These are phyloP conservation scores for Drosophila sproati DNA, from an alignment of 1,140 invertebrate species.

Conservation along the genomic window DNA sequence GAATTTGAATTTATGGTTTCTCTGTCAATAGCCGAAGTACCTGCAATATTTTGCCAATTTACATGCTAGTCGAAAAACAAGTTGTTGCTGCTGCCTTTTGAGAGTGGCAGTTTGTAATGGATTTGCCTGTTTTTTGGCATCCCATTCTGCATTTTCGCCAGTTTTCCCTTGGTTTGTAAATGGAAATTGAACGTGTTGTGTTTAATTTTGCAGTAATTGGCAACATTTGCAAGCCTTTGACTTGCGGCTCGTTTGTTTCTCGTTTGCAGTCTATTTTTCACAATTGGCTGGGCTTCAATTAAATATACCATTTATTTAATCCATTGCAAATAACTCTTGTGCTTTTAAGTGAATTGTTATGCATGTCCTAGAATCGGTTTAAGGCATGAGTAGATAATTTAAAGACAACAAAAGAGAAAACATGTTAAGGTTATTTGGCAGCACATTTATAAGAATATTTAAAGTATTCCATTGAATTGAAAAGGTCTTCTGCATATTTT, in stretches of 20 bases:
- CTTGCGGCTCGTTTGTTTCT: neutral
- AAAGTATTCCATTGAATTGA: neutral
- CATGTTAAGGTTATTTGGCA: too few relatives aligned
- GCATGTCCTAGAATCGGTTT: too few relatives aligned
- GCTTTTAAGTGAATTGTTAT: too few relatives aligned
- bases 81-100: conserved; percentile 1
- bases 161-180: conserved; percentile 17
- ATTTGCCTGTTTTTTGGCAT: conserved; percentile 43
- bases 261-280: neutral
- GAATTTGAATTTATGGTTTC: conserved; percentile 4
- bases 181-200: conserved; percentile 29
- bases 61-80: conserved; percentile 35
- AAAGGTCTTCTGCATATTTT: neutral
- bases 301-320: neutral
- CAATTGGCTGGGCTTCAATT: neutral
- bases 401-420: too few relatives aligned
- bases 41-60: conserved; percentile 60
- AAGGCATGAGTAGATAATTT: too few relatives aligned
- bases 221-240: conserved; percentile 9
- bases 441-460: too few relatives aligned
- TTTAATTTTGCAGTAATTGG: conserved; percentile 5
- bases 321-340: too few relatives aligned
- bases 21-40: neutral
- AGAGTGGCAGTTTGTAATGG: conserved; percentile 56
- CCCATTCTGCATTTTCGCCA: conserved; percentile 7